Evolutionary conservation across 2,888 invertebrate species (phyloP).

Genomic region (Campaea margaritaria): DNA sequence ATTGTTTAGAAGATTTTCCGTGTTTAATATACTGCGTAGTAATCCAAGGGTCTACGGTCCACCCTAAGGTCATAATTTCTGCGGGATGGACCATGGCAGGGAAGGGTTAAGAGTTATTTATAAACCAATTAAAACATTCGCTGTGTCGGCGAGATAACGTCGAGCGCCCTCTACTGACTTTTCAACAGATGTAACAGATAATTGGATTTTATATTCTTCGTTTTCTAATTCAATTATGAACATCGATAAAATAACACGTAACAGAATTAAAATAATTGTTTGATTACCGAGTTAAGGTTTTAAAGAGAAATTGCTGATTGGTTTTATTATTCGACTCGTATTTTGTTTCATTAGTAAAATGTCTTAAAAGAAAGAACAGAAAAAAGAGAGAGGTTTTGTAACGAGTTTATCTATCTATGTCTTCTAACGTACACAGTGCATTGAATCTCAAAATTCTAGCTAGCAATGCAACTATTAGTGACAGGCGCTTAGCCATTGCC

Average conservation of each 20-base stretch:
- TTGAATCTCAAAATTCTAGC: too few relatives aligned
- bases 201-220: slow-evolving; percentile 34
- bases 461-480: too few relatives aligned
- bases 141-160: slow-evolving; percentile 62
- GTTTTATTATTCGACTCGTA: slow-evolving; percentile 1
- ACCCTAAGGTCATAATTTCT: slow-evolving; percentile 74
- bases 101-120: slow-evolving; percentile 80
- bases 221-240: slow-evolving; percentile 28
- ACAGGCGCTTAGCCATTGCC: too few relatives aligned
- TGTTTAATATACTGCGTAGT: slow-evolving; percentile 57
- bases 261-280: slow-evolving; percentile 15
- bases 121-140: slow-evolving; percentile 82
- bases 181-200: slow-evolving; percentile 29
- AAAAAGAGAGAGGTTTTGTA: too few relatives aligned
- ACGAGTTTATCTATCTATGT: too few relatives aligned
- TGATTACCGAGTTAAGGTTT: slow-evolving; percentile 14
- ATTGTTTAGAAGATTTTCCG: slow-evolving; percentile 67
- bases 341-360: not conserved
- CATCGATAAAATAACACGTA: slow-evolving; percentile 22
- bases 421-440: too few relatives aligned
- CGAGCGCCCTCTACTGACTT: slow-evolving; percentile 28
- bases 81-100: slow-evolving; percentile 50
- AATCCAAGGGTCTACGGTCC: slow-evolving; percentile 50
- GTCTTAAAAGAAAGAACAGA: too few relatives aligned
- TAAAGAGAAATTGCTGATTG: slow-evolving; percentile 11